Evolutionary conservation across 2,113 vertebrate genomes (phyloP), one percentile per base, ranked within the genome.

Genomic region (Sylvilagus bachmani): DNA sequence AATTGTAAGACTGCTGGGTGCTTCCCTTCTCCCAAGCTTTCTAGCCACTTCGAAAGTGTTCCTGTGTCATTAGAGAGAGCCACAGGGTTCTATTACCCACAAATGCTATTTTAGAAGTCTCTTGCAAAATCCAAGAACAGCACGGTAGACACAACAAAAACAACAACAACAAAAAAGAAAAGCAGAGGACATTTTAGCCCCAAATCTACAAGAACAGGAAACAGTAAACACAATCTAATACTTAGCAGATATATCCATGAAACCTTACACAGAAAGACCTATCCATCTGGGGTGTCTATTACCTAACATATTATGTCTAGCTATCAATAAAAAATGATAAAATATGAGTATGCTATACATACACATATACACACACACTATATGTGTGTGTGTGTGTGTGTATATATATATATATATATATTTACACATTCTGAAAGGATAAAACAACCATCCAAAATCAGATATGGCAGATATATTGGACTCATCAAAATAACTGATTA

Each of bases 51-150:
- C 21, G 29, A 0, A 25, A 81, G 29, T 7, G 0, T 4, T 81
- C 8, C 27, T 74, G 14, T 19, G 5, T 36, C 33, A 21, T 38
- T 58, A 49, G 0, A 0, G 0, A n/a, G 27, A 1, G 36, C 66
- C 44, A 24, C 3, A 89, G 21, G 4, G 9, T 38, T 1, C 16
- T 11, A 2, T n/a, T 25, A 36, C 1, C 19, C 12, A 95, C 29
- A 88, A n/a, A 14, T 17, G 9, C 66, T 13, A 10, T 49, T 55
- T 25, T 31, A n/a, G 9, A 1, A 69, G 61, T 27, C 33, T 74
- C 11, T 31, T 49, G 13, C 33, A 61, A 36, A 81, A 31, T 2
- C 3, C 27, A 95, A 61, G 51, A 33, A 9, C 14, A 70, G 44
- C 0, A 16, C 33, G 29, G 6, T 11, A 33, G 33, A 62, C 36